Evolutionary conservation across 37 sponge, comb jelly and placozoan genomes (phyloP).

Genomic region (Theonella swinhoei): DNA sequence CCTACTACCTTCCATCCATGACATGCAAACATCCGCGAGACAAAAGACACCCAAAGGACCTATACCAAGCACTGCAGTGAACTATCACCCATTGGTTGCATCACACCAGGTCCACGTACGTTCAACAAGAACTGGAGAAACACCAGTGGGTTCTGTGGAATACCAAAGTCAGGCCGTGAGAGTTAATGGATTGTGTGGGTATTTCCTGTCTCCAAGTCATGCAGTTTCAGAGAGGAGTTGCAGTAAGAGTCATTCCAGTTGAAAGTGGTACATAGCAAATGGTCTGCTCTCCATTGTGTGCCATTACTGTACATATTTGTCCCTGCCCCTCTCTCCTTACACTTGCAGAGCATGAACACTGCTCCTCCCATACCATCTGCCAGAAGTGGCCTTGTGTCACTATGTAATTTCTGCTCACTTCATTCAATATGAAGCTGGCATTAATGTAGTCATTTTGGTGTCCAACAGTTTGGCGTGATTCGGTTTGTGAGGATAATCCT

Average conservation of each 20-base stretch:
- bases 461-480: constrained; percentile 66
- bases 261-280: not conserved
- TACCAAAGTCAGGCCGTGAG: constrained; percentile 93
- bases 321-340: constrained; percentile 87
- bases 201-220: constrained; percentile 59
- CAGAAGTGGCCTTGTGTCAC: constrained; percentile 90
- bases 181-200: constrained; percentile 75
- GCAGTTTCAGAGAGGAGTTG: constrained; percentile 48
- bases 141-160: constrained; percentile 74
- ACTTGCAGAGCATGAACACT: constrained; percentile 85
- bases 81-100: constrained; percentile 59
- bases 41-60: constrained; percentile 90
- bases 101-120: constrained; percentile 68
- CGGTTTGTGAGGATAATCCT: not conserved
- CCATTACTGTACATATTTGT: constrained; percentile 84
- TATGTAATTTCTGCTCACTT: constrained; percentile 64
- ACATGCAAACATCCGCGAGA: constrained; percentile 75
- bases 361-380: constrained; percentile 96
- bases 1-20: constrained; percentile 40
- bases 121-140: constrained; percentile 82
- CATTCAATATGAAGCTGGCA: constrained; percentile 81
- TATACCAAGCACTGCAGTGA: constrained; percentile 97
- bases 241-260: constrained; percentile 32
- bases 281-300: constrained; percentile 33
- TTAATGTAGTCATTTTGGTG: constrained; percentile 87